These are phyloP conservation scores for Zaprionus kolodkinae DNA, from an alignment of 1,140 invertebrate genomes.

Conservation along the genomic window DNA sequence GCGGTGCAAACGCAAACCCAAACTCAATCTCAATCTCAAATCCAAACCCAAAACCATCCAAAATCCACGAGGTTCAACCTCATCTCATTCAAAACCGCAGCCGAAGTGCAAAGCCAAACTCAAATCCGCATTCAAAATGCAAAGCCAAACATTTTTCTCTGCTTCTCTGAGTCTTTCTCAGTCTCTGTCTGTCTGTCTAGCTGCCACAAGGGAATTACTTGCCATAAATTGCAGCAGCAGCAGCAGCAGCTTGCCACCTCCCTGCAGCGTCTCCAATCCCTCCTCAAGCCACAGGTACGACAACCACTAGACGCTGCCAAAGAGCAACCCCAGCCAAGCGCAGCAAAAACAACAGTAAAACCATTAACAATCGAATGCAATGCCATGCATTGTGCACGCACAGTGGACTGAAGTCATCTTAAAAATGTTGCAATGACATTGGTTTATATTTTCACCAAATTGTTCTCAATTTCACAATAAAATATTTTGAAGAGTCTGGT, in stretches of 20 bases:
- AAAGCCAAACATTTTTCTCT: not conserved
- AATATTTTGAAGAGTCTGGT: too few relatives aligned
- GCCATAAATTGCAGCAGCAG: conserved; percentile 59
- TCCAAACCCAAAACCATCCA: not conserved
- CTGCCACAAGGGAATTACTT: conserved; percentile 62
- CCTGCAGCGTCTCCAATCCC: not conserved
- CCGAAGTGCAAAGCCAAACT: conserved; percentile 13
- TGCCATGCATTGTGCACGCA: conserved; percentile 11
- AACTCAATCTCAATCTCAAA: conserved; percentile 11
- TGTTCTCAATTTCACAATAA: not conserved
- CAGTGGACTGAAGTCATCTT: conserved; percentile 10
- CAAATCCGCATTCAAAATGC: conserved; percentile 8
- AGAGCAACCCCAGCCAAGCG: conserved; percentile 47
- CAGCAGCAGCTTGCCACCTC: conserved; percentile 28
- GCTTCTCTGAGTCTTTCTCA: too few relatives aligned
- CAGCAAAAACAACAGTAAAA: conserved; percentile 12
- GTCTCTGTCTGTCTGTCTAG: conserved; percentile 19
- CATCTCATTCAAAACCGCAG: conserved; percentile 5
- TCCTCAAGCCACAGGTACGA: not conserved
- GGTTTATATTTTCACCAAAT: not conserved
- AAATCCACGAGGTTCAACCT: not conserved
- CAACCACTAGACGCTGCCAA: conserved; percentile 41
- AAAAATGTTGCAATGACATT: not conserved
- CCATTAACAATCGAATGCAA: conserved; percentile 12
- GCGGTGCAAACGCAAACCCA: conserved; percentile 17